These are phyloP conservation scores for Leucophora obtusa DNA, from an alignment of 2,888 invertebrate genomes.

Conservation along the genomic window DNA sequence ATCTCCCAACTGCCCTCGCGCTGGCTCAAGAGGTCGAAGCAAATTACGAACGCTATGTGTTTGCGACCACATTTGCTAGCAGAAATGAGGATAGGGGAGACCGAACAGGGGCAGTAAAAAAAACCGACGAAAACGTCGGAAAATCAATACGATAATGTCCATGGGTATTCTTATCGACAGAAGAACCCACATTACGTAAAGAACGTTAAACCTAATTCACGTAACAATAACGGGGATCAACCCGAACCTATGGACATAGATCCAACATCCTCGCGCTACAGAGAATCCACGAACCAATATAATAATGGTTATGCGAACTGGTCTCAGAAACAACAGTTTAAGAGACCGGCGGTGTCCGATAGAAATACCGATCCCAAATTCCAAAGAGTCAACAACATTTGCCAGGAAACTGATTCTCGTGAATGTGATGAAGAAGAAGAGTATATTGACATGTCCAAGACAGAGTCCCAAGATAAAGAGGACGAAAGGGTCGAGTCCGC, in stretches of 20 bases:
- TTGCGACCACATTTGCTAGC: too few species aligned
- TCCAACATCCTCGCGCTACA: slow-evolving; percentile 3
- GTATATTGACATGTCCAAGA: too few species aligned
- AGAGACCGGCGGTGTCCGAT: slow-evolving; percentile 11
- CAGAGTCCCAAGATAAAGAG: too few species aligned
- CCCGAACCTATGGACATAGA: slow-evolving; percentile 11
- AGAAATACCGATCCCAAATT: slow-evolving; percentile 20
- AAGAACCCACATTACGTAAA: too few species aligned
- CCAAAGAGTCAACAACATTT: slow-evolving; percentile 45
- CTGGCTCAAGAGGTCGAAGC: too few species aligned
- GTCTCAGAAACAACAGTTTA: too few species aligned
- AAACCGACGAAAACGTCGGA: neutral
- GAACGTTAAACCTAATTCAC: neutral
- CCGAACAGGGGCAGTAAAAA: neutral
- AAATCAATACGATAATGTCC: neutral
- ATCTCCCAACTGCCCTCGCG: slow-evolving; percentile 6
- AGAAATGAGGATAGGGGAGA: too few species aligned
- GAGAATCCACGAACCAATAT: neutral
- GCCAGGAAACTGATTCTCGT: slow-evolving; percentile 15
- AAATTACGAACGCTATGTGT: too few species aligned
- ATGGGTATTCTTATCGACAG: neutral
- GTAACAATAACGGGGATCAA: too few species aligned
- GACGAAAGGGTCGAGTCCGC: too few species aligned
- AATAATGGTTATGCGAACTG: too few species aligned
- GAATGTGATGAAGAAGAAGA: too few species aligned